Base-by-base conservation (phyloP, 2,113 vertebrate genomes). In the Panthera uncia region DNA sequence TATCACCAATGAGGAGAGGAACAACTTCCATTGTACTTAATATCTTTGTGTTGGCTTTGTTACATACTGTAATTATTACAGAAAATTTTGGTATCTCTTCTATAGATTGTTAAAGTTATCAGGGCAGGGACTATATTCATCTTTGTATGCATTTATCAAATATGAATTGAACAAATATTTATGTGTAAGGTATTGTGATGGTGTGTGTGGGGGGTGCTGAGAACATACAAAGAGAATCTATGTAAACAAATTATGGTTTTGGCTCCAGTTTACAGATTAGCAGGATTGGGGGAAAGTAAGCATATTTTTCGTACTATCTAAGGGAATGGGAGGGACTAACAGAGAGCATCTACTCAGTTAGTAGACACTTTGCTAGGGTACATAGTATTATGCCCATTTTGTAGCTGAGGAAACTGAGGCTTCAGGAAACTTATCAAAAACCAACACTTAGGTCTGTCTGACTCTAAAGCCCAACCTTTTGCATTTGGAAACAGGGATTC, bases 121-220 rank as follows among this genome's bases (percentile, higher is more conserved):
- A 63, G 78, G 50, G 63, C 16, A 71, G 41, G 25, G 89, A 29
- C 29, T 50, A 18, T 48, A 68, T 68, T 7, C 71, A 89, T 61
- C 55, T 80, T 86, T 85, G 45, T 83, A 41, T 33, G 48, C 27
- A 80, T 81, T 89, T 85, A 90, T 94, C 38, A 95, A 92, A 85
- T 92, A 95, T 89, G 80, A 74, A 85, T 80, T 92, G 50, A 50
- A 71, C 16, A 80, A 68, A 74, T 57, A 57, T 94, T 94, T 89
- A 89, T 89, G 55, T 92, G 45, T 76, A 80, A 68, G 21, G 27
- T 79, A 57, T 80, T 57, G n/a, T 41, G 65, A 55, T 71, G 76
- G 55, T 33, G 19, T 79, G 55, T 33, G 19, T 79, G 84, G 29
- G 33, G 29, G 13, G 29, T 31, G 48, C 4, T 78, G 92, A 85